These are phyloP conservation scores for Hydrophis major DNA, from an alignment of 2,797 vertebrate species.

Conservation along the genomic window DNA sequence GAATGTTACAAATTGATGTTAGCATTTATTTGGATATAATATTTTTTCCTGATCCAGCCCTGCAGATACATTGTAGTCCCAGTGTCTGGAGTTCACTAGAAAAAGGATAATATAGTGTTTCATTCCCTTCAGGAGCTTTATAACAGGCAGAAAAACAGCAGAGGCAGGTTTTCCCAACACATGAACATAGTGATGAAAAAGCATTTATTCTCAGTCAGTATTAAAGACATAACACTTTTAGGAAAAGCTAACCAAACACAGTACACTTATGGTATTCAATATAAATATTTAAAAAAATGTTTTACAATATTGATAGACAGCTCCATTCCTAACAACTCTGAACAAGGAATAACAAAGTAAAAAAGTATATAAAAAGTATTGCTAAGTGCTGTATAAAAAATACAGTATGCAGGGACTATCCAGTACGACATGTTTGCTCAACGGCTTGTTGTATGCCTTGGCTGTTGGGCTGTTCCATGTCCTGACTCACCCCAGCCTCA, in stretches of 20 bases:
- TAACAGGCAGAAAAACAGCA: neutral
- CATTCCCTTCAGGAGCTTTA: neutral
- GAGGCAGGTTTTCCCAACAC: neutral
- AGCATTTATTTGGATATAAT: neutral
- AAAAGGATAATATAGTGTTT: neutral
- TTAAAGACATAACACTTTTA: neutral
- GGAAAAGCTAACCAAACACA: neutral
- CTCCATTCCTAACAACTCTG: neutral
- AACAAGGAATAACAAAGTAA: neutral
- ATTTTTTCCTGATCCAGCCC: neutral
- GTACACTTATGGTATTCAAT: neutral
- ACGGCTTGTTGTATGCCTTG: neutral
- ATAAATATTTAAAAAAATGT: neutral
- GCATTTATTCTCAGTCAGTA: neutral
- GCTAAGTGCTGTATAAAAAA: no score
- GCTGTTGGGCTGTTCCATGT: neutral
- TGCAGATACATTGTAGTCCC: neutral
- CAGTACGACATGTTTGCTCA: neutral
- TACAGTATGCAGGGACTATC: neutral
- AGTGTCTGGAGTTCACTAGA: neutral
- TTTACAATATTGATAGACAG: neutral
- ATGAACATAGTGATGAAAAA: neutral
- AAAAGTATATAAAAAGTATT: no score
- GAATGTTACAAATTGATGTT: neutral
- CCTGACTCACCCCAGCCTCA: neutral